Conservation (phyloP, 2,888 invertebrate genomes). For the Eutolmus rufibarbis region DNA sequence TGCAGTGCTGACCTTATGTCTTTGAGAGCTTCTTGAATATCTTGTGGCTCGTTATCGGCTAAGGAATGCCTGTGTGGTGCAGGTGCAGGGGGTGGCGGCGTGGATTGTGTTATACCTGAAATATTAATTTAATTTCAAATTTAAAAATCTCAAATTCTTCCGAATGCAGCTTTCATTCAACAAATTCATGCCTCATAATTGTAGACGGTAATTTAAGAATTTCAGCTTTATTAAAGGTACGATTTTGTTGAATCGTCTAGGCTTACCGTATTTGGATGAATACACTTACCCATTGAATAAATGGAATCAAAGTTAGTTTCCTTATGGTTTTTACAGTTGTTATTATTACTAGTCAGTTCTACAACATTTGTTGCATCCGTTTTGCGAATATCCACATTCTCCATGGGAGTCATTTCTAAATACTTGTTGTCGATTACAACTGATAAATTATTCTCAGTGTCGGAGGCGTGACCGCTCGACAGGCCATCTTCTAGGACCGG, state of each 20-base stretch:
- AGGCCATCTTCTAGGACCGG: constrained; percentile 93
- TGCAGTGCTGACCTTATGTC: constrained; percentile 83
- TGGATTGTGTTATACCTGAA: constrained; percentile 57
- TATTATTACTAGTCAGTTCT: constrained; percentile 45
- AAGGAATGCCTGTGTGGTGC: constrained; percentile 67
- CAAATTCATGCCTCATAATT: background rate
- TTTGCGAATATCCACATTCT: constrained; percentile 43
- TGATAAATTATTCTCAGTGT: constrained; percentile 80
- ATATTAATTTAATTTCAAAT: background rate
- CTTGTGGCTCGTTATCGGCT: constrained; percentile 64
- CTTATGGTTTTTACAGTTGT: constrained; percentile 42
- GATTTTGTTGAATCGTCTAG: background rate
- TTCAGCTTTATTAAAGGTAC: background rate
- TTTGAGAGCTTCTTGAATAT: constrained; percentile 73
- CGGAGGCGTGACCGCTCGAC: constrained; percentile 92
- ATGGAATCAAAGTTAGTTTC: constrained; percentile 55
- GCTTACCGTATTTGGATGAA: background rate
- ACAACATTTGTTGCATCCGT: constrained; percentile 34
- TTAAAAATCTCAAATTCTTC: background rate
- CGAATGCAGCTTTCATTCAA: background rate
- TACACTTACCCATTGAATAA: constrained; percentile 54
- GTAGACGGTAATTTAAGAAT: no score
- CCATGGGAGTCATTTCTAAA: constrained; percentile 49
- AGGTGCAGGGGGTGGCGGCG: constrained; percentile 74
- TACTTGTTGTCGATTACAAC: constrained; percentile 53